phyloP scores from a whole-genome alignment of 1,140 invertebrate species.

The Drosophila miranda region DNA sequence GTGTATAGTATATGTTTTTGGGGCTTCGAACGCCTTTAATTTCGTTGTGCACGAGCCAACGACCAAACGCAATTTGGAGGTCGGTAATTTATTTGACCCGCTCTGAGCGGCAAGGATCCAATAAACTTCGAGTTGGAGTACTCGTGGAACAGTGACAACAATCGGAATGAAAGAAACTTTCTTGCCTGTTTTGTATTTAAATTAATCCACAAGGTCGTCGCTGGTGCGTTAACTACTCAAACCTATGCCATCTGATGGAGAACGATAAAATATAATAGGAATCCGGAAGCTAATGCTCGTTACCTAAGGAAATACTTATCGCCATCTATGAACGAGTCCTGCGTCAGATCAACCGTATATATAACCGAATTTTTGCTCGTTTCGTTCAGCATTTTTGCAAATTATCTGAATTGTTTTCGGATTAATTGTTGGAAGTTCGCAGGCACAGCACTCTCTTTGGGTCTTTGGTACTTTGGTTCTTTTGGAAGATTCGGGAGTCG shows the following conservation, averaged over 20 bases:
- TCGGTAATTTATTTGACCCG: conserved; percentile 51
- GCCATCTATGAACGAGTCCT: conserved; percentile 67
- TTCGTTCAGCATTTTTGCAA: conserved; percentile 49
- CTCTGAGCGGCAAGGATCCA: conserved; percentile 20
- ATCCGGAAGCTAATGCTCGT: conserved; percentile 25
- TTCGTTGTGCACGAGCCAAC: conserved; percentile 57
- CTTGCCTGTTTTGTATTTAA: conserved; percentile 17
- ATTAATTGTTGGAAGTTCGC: conserved; percentile 42
- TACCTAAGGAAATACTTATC: conserved; percentile 82
- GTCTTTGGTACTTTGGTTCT: too few relatives aligned
- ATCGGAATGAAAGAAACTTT: conserved; percentile 30
- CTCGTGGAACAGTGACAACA: conserved; percentile 7
- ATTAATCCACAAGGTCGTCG: conserved; percentile 27
- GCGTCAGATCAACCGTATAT: conserved; percentile 77
- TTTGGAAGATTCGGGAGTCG: conserved; percentile 8
- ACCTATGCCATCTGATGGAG: conserved; percentile 6
- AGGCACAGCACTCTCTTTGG: conserved; percentile 1
- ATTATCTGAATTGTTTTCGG: conserved; percentile 19
- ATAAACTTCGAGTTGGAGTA: conserved; percentile 10
- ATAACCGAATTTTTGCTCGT: conserved; percentile 78
- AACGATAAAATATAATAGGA: conserved; percentile 34
- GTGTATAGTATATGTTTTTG: conserved; percentile 1
- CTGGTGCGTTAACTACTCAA: conserved; percentile 27
- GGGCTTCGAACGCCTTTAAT: conserved; percentile 24
- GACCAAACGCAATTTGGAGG: conserved; percentile 70